Percentiles rank a stretch among this genome's conserved stretches.
Conservation (phyloP, 1,140 invertebrate genomes). For the Camponotus floridanus region DNA sequence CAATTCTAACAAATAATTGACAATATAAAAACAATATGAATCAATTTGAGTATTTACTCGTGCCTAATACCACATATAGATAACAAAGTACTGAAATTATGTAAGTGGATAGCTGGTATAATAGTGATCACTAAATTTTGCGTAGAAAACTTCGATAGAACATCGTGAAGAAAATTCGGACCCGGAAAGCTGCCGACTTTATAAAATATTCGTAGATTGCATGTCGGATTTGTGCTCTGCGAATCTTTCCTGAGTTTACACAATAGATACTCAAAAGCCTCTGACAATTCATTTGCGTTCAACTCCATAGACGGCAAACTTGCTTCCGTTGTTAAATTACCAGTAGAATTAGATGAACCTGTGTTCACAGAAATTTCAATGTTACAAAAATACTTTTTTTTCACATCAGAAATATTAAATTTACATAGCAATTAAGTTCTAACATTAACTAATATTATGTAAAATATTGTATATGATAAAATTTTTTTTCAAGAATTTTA, state of each 20-base stretch:
- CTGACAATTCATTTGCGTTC: conserved; percentile 88
- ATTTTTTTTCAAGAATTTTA: background rate
- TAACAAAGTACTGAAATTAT: conserved; percentile 92
- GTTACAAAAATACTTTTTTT: conserved; percentile 11
- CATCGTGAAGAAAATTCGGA: conserved; percentile 86
- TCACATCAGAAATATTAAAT: conserved; percentile 25
- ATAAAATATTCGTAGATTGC: conserved; percentile 92
- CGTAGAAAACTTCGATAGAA: conserved; percentile 86
- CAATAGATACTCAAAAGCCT: conserved; percentile 91
- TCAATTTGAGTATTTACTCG: conserved; percentile 80
- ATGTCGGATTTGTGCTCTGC: conserved; percentile 87
- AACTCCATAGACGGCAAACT: conserved; percentile 87
- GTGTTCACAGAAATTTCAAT: conserved; percentile 58
- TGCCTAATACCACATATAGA: conserved; percentile 91
- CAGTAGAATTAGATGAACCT: conserved; percentile 89
- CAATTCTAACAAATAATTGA: conserved; percentile 71
- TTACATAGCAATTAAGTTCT: background rate
- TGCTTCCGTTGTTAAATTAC: conserved; percentile 88
- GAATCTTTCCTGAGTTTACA: conserved; percentile 91
- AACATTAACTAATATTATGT: background rate
- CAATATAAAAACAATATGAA: conserved; percentile 63
- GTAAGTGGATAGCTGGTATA: conserved; percentile 92
- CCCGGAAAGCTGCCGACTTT: conserved; percentile 88
- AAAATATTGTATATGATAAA: no score
- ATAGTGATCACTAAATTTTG: conserved; percentile 90